phyloP scores from a whole-genome alignment of 2,888 invertebrate genomes.

The Chromoteleia sp. region DNA sequence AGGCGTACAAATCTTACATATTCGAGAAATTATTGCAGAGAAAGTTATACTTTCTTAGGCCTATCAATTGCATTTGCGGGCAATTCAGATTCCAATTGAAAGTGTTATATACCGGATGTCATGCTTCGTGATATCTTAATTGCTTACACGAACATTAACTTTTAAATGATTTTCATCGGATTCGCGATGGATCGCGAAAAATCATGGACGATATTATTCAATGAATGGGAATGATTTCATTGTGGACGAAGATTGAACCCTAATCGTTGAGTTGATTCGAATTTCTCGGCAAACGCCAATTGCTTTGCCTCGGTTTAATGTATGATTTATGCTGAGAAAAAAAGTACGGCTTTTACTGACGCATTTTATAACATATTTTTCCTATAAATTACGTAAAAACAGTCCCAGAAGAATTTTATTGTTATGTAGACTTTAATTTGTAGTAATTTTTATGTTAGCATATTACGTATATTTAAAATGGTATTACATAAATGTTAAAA shows the following conservation, averaged over 20 bases:
- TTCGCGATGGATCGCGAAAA: conserved; percentile 40
- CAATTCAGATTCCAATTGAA: conserved; percentile 68
- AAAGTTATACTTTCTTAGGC: conserved; percentile 67
- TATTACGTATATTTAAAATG: no score
- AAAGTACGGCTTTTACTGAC: no score
- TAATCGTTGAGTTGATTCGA: conserved; percentile 7
- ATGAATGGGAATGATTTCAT: conserved; percentile 2
- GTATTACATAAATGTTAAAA: no score
- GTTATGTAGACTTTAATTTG: no score
- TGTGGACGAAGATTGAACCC: background rate
- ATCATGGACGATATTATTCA: conserved; percentile 11
- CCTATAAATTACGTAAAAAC: no score
- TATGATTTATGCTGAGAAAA: no score
- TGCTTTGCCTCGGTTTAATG: background rate
- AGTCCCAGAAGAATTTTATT: no score
- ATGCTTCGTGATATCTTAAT: conserved; percentile 68
- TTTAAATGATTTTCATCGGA: conserved; percentile 55
- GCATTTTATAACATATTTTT: no score
- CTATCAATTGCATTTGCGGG: conserved; percentile 62
- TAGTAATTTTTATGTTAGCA: no score
- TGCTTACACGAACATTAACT: conserved; percentile 59
- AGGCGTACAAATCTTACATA: conserved; percentile 61
- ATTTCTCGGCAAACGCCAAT: background rate
- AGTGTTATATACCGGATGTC: conserved; percentile 68
- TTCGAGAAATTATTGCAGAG: conserved; percentile 64